Evolutionary conservation across 2,797 vertebrate genomes (phyloP).

Genomic region (Gadopsis bispinosus): DNA sequence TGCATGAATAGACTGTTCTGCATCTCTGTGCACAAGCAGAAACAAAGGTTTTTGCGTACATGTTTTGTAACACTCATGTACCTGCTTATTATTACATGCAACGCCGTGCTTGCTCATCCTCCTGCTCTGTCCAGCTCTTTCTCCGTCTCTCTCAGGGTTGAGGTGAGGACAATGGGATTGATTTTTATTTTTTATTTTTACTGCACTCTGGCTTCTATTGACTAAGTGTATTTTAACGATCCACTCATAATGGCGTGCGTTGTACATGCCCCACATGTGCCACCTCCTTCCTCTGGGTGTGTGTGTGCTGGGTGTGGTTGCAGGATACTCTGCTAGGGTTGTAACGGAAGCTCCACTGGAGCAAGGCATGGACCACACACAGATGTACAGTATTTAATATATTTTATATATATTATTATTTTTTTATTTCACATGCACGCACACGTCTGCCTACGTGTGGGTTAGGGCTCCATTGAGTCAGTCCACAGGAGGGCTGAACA

Average conservation of each 20-base stretch:
- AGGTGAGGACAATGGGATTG: conserved; percentile 42
- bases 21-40: background rate
- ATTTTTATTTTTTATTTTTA: conserved; percentile 7
- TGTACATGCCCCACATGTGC: conserved; percentile 43
- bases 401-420: too few species aligned
- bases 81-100: conserved; percentile 16
- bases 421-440: too few species aligned
- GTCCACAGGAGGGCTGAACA: conserved; percentile 81
- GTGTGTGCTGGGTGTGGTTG: conserved; percentile 65
- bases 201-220: conserved; percentile 20
- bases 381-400: background rate
- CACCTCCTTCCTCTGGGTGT: conserved; percentile 19
- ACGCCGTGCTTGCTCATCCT: background rate
- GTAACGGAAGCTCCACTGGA: conserved; percentile 41
- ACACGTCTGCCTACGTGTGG: conserved; percentile 12
- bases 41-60: conserved; percentile 24
- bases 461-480: conserved; percentile 68
- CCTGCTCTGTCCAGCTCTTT: background rate
- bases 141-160: conserved; percentile 31
- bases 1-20: conserved; percentile 8
- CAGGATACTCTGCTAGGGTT: conserved; percentile 48
- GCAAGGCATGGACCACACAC: conserved; percentile 32
- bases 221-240: conserved; percentile 63
- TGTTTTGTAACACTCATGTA: conserved; percentile 10
- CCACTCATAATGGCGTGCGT: conserved; percentile 29